Evolutionary conservation across 1,140 invertebrate genomes (phyloP).

Genomic region (Eriosoma lanigerum): DNA sequence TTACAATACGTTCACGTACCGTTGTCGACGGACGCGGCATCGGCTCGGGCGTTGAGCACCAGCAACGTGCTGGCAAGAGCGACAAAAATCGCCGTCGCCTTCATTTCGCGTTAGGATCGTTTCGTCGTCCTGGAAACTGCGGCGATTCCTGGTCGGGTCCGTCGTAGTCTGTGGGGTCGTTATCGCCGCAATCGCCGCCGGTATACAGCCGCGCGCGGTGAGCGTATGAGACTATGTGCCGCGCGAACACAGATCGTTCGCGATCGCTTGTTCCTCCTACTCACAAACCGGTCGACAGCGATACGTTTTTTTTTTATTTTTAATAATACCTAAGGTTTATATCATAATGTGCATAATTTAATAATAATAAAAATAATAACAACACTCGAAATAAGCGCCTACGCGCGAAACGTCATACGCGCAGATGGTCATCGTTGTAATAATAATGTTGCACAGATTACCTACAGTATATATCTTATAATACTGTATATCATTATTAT

Average conservation of each 20-base stretch:
- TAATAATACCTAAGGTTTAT: no score
- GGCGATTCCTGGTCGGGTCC: background rate
- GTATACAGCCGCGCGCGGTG: background rate
- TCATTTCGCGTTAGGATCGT: constrained; percentile 25
- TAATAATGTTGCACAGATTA: no score
- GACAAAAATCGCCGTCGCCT: constrained; percentile 32
- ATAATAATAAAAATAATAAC: background rate
- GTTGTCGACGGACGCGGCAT: constrained; percentile 25
- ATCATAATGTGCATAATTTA: background rate
- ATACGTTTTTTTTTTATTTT: no score
- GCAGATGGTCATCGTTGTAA: constrained; percentile 10
- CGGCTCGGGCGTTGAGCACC: background rate
- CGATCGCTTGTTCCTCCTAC: constrained; percentile 26
- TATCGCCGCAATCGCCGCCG: constrained; percentile 7
- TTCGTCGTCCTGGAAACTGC: background rate
- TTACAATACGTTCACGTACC: background rate
- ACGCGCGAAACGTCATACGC: constrained; percentile 11
- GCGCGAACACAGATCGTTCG: background rate
- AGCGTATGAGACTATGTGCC: background rate
- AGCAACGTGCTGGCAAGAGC: constrained; percentile 15
- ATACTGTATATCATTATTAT: no score
- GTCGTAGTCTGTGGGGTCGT: background rate
- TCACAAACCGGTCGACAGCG: constrained; percentile 32
- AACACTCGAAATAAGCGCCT: constrained; percentile 3
- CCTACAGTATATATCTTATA: no score